A percentile compares a stretch with the other conserved stretches of the same genome.
These are phyloP conservation scores for Lymantria monacha DNA, from an alignment of 2,888 invertebrate species.

Conservation along the genomic window DNA sequence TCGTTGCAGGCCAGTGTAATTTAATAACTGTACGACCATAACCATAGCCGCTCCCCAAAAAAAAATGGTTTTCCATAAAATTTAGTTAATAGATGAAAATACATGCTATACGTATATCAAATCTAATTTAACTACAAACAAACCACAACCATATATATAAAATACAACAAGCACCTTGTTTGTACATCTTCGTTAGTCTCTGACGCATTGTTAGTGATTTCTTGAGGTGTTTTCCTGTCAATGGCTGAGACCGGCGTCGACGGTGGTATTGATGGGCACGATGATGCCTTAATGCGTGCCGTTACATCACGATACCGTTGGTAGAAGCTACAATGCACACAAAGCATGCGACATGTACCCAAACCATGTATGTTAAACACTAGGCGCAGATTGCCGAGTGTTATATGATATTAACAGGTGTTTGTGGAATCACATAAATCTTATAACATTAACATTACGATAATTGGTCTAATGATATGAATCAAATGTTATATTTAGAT, in stretches of 20 bases:
- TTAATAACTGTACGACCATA: too few species aligned
- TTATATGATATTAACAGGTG: not conserved
- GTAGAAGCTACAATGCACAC: slow-evolving; percentile 88
- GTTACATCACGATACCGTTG: slow-evolving; percentile 93
- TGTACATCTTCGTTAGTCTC: slow-evolving; percentile 69
- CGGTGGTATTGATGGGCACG: slow-evolving; percentile 88
- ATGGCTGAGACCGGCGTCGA: slow-evolving; percentile 68
- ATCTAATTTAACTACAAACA: not conserved
- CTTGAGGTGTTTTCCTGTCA: slow-evolving; percentile 57
- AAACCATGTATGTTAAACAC: slow-evolving; percentile 9
- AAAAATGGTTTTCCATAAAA: too few species aligned
- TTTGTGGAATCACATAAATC: not conserved
- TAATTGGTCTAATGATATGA: too few species aligned
- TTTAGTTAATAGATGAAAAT: too few species aligned
- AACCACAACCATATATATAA: slow-evolving; percentile 22
- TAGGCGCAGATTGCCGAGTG: not conserved
- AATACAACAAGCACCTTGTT: slow-evolving; percentile 69
- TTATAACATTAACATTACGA: too few species aligned
- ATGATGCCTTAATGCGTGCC: slow-evolving; percentile 93
- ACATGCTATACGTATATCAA: too few species aligned
- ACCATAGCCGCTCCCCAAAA: too few species aligned
- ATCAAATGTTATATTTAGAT: too few species aligned
- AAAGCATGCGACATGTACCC: slow-evolving; percentile 46
- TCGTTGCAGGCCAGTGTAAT: too few species aligned
- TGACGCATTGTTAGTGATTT: slow-evolving; percentile 57